Percentiles rank a stretch among this genome's conserved stretches.
Evolutionary conservation across 2,888 invertebrate species (phyloP).

Genomic region (Torymus tubicola): DNA sequence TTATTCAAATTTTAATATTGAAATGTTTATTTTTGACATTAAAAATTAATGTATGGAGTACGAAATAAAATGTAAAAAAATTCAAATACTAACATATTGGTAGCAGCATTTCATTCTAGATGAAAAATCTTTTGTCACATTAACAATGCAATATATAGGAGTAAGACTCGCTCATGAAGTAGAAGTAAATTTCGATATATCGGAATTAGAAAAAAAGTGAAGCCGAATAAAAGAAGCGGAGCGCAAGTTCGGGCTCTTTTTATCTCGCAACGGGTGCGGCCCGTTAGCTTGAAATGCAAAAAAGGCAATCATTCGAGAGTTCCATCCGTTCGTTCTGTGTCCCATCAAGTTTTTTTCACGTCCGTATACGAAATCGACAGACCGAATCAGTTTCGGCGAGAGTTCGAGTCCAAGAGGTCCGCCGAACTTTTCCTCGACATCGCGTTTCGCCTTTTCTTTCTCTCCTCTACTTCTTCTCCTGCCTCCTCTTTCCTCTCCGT

Average conservation of each 20-base stretch:
- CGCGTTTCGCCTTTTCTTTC: constrained; percentile 41
- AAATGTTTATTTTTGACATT: too few relatives aligned
- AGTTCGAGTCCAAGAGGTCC: constrained; percentile 40
- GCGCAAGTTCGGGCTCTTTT: constrained; percentile 1
- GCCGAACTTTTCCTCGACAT: constrained; percentile 46
- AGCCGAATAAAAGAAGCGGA: neutral
- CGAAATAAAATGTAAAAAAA: too few relatives aligned
- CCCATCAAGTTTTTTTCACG: constrained; percentile 55
- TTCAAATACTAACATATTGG: too few relatives aligned
- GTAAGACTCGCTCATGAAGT: neutral
- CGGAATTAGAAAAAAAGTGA: constrained; percentile 34
- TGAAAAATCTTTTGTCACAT: neutral
- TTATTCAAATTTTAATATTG: too few relatives aligned
- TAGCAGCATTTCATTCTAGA: too few relatives aligned
- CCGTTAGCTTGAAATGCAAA: constrained; percentile 50
- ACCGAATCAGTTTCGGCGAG: constrained; percentile 55
- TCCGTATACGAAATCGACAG: constrained; percentile 55
- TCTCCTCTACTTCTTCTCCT: constrained; percentile 41
- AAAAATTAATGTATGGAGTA: too few relatives aligned
- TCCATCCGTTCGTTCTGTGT: constrained; percentile 46
- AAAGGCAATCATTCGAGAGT: constrained; percentile 57
- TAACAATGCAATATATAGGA: constrained; percentile 16
- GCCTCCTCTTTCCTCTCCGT: constrained; percentile 48
- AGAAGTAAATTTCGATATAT: constrained; percentile 4
- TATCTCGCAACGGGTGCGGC: neutral